phyloP scores from a whole-genome alignment of 1,140 invertebrate species.

The Ectropis grisescens region DNA sequence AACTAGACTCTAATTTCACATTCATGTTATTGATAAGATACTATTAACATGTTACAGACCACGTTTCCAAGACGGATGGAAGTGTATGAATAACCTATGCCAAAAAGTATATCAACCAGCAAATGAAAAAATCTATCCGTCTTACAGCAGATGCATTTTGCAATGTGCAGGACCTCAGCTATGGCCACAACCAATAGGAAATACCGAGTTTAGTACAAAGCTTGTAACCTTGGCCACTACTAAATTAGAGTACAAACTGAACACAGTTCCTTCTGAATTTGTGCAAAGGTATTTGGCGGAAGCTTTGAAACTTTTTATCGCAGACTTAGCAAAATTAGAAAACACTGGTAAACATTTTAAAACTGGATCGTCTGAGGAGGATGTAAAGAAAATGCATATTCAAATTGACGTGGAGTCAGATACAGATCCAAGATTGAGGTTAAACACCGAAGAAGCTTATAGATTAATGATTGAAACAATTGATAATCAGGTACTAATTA shows the following conservation, averaged over 20 bases:
- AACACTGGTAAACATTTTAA: conserved; percentile 13
- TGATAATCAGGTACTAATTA: conserved; percentile 67
- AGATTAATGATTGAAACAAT: conserved; percentile 70
- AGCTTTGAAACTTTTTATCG: conserved; percentile 39
- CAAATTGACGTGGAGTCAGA: conserved; percentile 64
- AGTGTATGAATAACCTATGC: conserved; percentile 30
- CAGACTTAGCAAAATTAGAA: conserved; percentile 28
- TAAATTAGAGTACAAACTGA: conserved; percentile 59
- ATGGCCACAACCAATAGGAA: conserved; percentile 70
- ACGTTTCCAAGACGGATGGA: conserved; percentile 11
- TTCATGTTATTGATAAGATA: too few relatives aligned
- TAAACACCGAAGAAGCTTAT: conserved; percentile 82
- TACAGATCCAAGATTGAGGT: conserved; percentile 68
- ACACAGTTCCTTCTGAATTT: conserved; percentile 35
- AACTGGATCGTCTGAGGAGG: conserved; percentile 7
- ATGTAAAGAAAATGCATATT: conserved; percentile 54
- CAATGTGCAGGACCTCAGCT: conserved; percentile 67
- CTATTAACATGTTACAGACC: too few relatives aligned
- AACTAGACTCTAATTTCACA: too few relatives aligned
- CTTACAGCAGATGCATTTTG: conserved; percentile 57
- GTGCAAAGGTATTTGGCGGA: conserved; percentile 38
- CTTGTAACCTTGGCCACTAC: conserved; percentile 34
- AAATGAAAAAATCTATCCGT: conserved; percentile 12
- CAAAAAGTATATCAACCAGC: conserved; percentile 19
- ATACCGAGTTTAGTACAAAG: conserved; percentile 54